Conservation (phyloP, 35 echinoderm and acorn worm genomes). For the Ophiothrix spiculata region DNA sequence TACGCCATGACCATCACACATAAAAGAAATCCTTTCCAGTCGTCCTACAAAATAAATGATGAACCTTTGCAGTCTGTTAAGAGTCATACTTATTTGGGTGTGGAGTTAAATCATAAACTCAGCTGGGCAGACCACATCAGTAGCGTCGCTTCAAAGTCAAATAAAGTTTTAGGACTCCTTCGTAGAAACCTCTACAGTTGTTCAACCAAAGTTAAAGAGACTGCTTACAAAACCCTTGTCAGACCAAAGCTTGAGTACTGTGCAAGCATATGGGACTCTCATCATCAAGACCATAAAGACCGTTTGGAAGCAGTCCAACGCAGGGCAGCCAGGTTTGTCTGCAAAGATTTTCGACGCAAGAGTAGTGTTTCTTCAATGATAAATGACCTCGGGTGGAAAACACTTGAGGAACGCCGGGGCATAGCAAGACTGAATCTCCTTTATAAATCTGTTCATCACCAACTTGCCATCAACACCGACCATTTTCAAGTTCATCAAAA, state of each 20-base stretch:
- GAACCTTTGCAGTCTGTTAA: neutral
- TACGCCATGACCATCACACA: constrained; percentile 37
- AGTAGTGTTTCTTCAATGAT: no score
- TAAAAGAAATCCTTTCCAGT: neutral
- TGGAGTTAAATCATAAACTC: neutral
- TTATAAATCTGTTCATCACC: no score
- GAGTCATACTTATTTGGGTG: neutral
- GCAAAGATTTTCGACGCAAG: no score
- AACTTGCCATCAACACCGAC: no score
- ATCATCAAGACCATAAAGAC: neutral
- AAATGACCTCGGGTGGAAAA: no score
- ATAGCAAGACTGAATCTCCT: no score
- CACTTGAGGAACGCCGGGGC: no score
- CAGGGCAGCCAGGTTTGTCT: neutral
- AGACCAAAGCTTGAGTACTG: constrained; percentile 9
- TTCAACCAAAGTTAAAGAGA: neutral
- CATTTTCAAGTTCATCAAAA: no score
- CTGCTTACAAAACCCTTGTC: constrained; percentile 6
- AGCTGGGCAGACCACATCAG: neutral
- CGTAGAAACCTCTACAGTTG: constrained; percentile 11
- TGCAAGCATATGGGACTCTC: constrained; percentile 15
- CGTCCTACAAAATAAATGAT: neutral
- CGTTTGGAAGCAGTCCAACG: neutral
- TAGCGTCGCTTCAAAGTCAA: constrained; percentile 6
- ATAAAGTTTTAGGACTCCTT: constrained; percentile 1